A percentile compares a stretch with the other conserved stretches of the same genome.
Evolutionary conservation across 2,797 vertebrate genomes (phyloP).

Genomic region (Cercopithecus hamlyni): DNA sequence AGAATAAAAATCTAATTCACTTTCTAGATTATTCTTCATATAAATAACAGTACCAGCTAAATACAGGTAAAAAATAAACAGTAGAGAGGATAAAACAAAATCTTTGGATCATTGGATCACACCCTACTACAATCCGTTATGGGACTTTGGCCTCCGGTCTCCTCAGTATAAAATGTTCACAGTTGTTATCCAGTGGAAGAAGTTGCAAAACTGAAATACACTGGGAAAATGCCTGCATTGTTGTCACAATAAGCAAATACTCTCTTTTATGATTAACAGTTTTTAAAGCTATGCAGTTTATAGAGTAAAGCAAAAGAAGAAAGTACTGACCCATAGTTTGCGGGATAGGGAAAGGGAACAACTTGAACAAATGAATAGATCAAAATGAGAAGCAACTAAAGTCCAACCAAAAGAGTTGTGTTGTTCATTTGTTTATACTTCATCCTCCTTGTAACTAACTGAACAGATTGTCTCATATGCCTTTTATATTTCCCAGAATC

Average conservation of each 20-base stretch:
- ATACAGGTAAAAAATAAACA: not conserved
- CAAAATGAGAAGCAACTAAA: not conserved
- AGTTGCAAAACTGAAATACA: not conserved
- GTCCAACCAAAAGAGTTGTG: not conserved
- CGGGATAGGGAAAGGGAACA: not conserved
- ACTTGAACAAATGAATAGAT: not conserved
- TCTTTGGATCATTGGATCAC: not conserved
- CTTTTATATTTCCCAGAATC: not conserved
- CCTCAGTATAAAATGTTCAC: not conserved
- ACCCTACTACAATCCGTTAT: not conserved
- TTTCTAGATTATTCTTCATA: not conserved
- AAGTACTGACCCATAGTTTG: not conserved
- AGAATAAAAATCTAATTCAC: not conserved
- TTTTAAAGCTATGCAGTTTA: constrained; percentile 6
- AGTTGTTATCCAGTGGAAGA: not conserved
- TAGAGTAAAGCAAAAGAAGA: not conserved
- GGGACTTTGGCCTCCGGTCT: not conserved
- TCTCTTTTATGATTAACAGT: not conserved
- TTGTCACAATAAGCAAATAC: not conserved
- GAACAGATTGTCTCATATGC: not conserved
- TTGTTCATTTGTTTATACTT: not conserved
- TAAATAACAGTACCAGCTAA: not conserved
- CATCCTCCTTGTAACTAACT: not conserved
- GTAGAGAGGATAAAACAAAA: not conserved
- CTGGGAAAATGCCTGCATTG: not conserved